Evolutionary conservation across 2,888 invertebrate genomes (phyloP).

Genomic region (Tetrapedia diversipes): DNA sequence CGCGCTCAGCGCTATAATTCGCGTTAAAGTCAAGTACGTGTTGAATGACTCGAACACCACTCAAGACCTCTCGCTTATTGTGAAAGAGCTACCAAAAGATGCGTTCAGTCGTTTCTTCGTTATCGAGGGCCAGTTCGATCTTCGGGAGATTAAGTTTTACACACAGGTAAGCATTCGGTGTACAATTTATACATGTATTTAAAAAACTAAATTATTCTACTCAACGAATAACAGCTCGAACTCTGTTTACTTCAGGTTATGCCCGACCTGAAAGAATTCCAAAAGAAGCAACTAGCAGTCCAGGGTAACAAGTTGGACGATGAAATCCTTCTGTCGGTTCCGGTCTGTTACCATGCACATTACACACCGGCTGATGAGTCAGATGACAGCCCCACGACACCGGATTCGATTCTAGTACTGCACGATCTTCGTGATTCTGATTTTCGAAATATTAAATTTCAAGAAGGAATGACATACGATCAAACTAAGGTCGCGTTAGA

Average conservation of each 20-base stretch:
- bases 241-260: conserved; percentile 85
- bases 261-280: conserved; percentile 88
- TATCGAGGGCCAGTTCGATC: conserved; percentile 92
- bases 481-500: conserved; percentile 89
- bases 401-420: conserved; percentile 89
- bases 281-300: conserved; percentile 81
- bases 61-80: conserved; percentile 85
- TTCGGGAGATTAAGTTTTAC: conserved; percentile 92
- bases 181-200: too few relatives aligned
- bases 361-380: conserved; percentile 83
- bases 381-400: conserved; percentile 82
- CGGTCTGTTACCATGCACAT: conserved; percentile 88
- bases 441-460: conserved; percentile 88
- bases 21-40: conserved; percentile 88
- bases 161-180: conserved; percentile 87
- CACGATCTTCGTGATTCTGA: conserved; percentile 89
- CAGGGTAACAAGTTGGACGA: conserved; percentile 73
- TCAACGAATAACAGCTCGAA: background rate
- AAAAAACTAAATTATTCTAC: background rate
- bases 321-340: conserved; percentile 86
- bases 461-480: conserved; percentile 86
- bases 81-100: conserved; percentile 91
- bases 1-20: conserved; percentile 90
- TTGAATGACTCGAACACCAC: conserved; percentile 34
- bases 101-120: conserved; percentile 92